A percentile compares a stretch with the other conserved stretches of the same genome.
phyloP scores from a whole-genome alignment of 2,888 invertebrate genomes.

The Oscheius sp. region DNA sequence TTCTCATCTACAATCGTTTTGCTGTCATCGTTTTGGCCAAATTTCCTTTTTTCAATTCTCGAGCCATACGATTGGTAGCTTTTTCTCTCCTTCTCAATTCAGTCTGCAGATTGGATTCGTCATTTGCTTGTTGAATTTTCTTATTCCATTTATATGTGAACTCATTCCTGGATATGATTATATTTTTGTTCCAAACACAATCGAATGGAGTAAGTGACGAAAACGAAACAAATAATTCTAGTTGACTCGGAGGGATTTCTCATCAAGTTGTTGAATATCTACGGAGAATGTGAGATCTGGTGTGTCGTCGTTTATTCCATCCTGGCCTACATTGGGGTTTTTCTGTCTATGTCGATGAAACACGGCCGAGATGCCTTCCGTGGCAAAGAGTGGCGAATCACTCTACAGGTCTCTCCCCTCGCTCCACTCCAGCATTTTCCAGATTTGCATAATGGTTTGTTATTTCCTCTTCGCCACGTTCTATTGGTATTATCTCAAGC shows the following conservation, averaged over 20 bases:
- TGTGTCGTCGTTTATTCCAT: not conserved
- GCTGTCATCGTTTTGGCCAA: conserved; percentile 2
- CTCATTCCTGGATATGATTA: conserved; percentile 5
- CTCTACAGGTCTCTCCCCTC: conserved; percentile 15
- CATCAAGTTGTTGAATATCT: not conserved
- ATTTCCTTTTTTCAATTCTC: not conserved
- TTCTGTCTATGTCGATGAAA: conserved; percentile 11
- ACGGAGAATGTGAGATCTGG: not conserved
- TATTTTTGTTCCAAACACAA: not conserved
- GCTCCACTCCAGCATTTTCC: too few species aligned
- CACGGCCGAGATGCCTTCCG: conserved; percentile 1
- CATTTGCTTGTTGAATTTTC: conserved; percentile 7
- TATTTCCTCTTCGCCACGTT: conserved; percentile 23
- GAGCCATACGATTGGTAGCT: too few species aligned
- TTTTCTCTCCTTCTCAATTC: not conserved
- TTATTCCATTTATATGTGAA: not conserved
- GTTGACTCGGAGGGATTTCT: not conserved
- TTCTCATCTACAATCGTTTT: conserved; percentile 15
- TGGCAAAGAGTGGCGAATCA: conserved; percentile 13
- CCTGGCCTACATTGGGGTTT: not conserved
- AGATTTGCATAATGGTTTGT: not conserved
- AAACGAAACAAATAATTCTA: not conserved
- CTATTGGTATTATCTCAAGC: conserved; percentile 13
- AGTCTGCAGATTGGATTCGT: too few species aligned
- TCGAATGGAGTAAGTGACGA: conserved; percentile 2